Evolutionary conservation across 1,140 invertebrate species (phyloP).

Genomic region (Hetaerina americana): DNA sequence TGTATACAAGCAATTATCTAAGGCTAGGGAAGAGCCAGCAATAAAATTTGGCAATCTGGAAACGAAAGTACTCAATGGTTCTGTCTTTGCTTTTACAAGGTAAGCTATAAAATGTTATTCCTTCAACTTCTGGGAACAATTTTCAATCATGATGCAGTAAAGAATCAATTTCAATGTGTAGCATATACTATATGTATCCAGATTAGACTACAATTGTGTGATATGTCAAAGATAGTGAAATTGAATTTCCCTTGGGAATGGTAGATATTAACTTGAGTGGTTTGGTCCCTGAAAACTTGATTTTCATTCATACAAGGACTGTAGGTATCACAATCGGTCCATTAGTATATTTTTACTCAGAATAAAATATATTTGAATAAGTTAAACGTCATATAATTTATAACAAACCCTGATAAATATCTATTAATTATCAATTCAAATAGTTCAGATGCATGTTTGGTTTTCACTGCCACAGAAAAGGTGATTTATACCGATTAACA

Average conservation of each 20-base stretch:
- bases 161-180: neutral
- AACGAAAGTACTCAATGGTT: neutral
- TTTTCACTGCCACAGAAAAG: too few species aligned
- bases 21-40: conserved; percentile 20
- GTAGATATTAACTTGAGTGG: neutral
- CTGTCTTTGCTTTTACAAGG: conserved; percentile 8
- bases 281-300: neutral
- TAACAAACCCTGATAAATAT: too few species aligned
- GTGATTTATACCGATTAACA: too few species aligned
- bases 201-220: neutral
- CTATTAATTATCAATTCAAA: too few species aligned
- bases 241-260: neutral
- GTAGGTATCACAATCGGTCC: too few species aligned
- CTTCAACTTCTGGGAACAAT: neutral
- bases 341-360: too few species aligned
- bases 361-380: too few species aligned
- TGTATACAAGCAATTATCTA: conserved; percentile 18
- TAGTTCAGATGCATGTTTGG: too few species aligned
- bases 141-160: neutral
- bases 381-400: too few species aligned
- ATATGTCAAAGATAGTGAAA: neutral
- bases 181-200: neutral
- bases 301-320: too few species aligned
- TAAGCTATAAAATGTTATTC: neutral
- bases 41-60: conserved; percentile 3